Percentiles rank a stretch among this genome's conserved stretches.
phyloP scores from a whole-genome alignment of 2,888 invertebrate species.

The Heliconius ethilla region DNA sequence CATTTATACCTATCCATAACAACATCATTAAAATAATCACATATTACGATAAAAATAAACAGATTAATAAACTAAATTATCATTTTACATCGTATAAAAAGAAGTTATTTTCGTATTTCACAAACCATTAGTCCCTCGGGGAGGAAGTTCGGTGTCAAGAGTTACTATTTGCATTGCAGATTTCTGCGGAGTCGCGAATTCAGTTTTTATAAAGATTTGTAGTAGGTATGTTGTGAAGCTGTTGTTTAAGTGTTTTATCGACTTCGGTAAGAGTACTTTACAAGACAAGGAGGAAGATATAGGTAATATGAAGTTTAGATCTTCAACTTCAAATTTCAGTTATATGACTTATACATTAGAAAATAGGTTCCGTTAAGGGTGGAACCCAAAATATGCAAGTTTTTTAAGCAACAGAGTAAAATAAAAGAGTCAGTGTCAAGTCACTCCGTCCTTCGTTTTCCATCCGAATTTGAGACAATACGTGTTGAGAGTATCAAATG shows the following conservation, averaged over 20 bases:
- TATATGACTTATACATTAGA: no score
- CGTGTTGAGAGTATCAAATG: no score
- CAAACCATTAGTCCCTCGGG: not conserved
- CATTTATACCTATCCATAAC: no score
- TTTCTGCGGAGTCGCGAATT: constrained; percentile 11
- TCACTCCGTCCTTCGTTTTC: not conserved
- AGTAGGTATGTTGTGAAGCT: not conserved
- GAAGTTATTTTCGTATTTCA: constrained; percentile 6
- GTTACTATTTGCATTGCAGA: constrained; percentile 21
- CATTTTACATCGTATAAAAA: not conserved
- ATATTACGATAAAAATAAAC: not conserved
- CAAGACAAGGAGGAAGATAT: no score
- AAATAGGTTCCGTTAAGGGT: no score
- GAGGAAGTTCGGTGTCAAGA: constrained; percentile 14
- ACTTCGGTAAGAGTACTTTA: not conserved
- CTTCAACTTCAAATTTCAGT: no score
- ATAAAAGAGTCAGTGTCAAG: not conserved
- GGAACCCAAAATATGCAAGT: not conserved
- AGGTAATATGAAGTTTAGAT: no score
- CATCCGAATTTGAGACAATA: no score
- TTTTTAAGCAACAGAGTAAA: not conserved
- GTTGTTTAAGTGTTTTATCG: not conserved
- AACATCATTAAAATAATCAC: not conserved
- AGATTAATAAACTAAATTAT: not conserved
- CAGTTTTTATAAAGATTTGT: not conserved